phyloP scores from a whole-genome alignment of 2,888 invertebrate species.

The Tenthredo notha region DNA sequence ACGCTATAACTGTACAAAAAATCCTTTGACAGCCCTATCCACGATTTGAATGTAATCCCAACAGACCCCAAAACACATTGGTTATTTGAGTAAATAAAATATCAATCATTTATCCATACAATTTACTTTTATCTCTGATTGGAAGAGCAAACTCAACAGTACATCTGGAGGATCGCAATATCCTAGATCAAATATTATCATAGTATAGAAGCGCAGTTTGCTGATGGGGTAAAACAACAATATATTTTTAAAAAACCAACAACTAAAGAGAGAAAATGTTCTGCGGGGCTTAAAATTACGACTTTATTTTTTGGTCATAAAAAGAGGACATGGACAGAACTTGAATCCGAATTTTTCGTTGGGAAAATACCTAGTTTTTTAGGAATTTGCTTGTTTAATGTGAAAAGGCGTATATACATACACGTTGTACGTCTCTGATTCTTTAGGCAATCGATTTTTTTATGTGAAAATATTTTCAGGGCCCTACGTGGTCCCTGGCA shows the following conservation, averaged over 20 bases:
- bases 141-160: neutral
- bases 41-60: slow-evolving; percentile 13
- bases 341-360: neutral
- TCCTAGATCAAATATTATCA: neutral
- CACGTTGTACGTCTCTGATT: neutral
- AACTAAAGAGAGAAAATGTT: neutral
- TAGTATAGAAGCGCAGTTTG: neutral
- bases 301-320: neutral
- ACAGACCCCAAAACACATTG: neutral
- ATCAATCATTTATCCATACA: neutral
- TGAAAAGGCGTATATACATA: neutral
- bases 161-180: neutral
- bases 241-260: neutral
- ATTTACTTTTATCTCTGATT: neutral
- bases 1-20: neutral
- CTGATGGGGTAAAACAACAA: neutral
- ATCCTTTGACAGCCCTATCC: neutral
- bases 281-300: neutral
- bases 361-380: neutral
- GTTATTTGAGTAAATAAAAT: neutral
- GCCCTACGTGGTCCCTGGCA: too few species aligned
- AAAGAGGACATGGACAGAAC: neutral
- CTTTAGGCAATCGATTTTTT: neutral
- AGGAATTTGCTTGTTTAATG: neutral
- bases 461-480: neutral